Base-by-base conservation (phyloP, 2,797 vertebrate genomes). In the Galaxias olidus region DNA sequence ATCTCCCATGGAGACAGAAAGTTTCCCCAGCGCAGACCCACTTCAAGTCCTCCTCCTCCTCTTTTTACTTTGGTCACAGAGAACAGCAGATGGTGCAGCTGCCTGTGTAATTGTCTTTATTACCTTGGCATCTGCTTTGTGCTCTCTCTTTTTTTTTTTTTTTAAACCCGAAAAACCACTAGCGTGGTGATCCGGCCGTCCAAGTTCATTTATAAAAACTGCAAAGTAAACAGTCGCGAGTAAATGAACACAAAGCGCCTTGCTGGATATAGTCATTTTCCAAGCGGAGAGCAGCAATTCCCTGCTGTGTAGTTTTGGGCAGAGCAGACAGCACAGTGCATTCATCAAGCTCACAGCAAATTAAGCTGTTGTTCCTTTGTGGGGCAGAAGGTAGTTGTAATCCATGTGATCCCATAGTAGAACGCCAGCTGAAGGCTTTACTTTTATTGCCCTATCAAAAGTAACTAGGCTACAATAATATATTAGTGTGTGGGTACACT, bases 101-200 rank as follows among this genome's bases (percentile, higher is more conserved):
- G 84, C 65, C 17, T 59, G 48, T 82, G 77, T 84, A 88, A 87
- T 88, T 88, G 84, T 80, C 80, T 86, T 85, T 84, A 86, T 87
- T 86, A 84, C 65, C 0, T 12, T 71, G 79, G 72, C 88, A 88
- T 86, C 84, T 89, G 87, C 76, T 86, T 88, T 82, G 68, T 78
- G 74, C 64, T 30, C 30, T 30, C 6, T 30, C 30, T 30, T 30
- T 30, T 30, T 30, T 30, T 30, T 30, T 30, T 87, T 87, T 83
- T 84, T 77, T 70, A 78, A 57, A 74, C 70, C 74, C 71, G 76
- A 45, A 73, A 74, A 68, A 72, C 72, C 1, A 45, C 65, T 62
- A 61, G 6, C 30, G 30, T 30, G 58, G 55, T 64, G 55, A 40
- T 58, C 66, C 52, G 73, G 48, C 66, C 77, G 78, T 72, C 61